Evolutionary conservation across 2,888 invertebrate species (phyloP).

Genomic region (Junonia oenone): DNA sequence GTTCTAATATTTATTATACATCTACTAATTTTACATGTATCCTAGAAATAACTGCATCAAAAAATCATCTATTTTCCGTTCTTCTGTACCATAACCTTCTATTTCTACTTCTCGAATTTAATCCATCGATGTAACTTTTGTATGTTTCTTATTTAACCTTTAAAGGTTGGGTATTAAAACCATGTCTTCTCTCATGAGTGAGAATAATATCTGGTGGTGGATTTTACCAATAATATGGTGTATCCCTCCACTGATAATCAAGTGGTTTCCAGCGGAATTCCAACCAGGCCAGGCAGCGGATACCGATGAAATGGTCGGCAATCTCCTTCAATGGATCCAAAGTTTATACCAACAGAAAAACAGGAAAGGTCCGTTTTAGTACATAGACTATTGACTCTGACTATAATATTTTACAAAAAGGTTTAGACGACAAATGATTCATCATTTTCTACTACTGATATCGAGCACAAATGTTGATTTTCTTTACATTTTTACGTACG

Average conservation of each 20-base stretch:
- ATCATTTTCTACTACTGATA: no score
- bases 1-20: neutral
- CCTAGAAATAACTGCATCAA: no score
- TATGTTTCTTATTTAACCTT: no score
- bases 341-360: constrained; percentile 82
- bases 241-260: constrained; percentile 40
- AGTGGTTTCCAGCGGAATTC: constrained; percentile 65
- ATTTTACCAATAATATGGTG: constrained; percentile 34
- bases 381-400: constrained; percentile 5
- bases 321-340: constrained; percentile 87
- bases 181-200: constrained; percentile 17
- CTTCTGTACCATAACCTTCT: neutral
- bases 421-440: neutral
- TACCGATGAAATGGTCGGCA: constrained; percentile 86
- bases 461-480: neutral
- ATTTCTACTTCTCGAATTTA: neutral
- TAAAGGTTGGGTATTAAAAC: no score
- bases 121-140: neutral
- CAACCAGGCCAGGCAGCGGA: constrained; percentile 71
- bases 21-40: neutral
- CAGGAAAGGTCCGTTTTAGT: constrained; percentile 66
- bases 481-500: neutral
- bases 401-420: neutral
- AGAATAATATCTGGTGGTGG: constrained; percentile 25
- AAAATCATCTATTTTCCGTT: neutral